phyloP scores from a whole-genome alignment of 2,797 vertebrate species.

The Parauchenoglanis ngamensis region DNA sequence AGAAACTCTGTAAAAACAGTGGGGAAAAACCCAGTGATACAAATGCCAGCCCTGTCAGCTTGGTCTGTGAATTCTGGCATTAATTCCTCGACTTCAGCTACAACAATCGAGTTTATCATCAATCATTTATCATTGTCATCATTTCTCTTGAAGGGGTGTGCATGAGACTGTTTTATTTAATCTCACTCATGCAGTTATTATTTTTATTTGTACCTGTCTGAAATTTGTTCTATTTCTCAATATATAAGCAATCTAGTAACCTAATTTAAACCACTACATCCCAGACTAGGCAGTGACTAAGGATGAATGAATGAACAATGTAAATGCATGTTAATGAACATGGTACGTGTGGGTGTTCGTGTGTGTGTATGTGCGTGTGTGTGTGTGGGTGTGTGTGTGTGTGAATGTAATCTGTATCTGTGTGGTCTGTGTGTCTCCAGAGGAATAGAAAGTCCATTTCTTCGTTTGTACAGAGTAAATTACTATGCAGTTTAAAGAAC shows the following conservation, averaged over 20 bases:
- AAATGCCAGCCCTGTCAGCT: not conserved
- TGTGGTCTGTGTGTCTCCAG: slow-evolving; percentile 20
- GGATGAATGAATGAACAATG: not conserved
- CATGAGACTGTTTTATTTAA: not conserved
- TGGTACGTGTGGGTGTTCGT: not conserved
- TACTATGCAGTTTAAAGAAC: slow-evolving; percentile 57
- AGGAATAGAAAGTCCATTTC: slow-evolving; percentile 52
- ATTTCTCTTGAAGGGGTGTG: not conserved
- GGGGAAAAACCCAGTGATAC: too few relatives aligned
- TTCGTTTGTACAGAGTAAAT: slow-evolving; percentile 46
- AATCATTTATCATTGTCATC: not conserved
- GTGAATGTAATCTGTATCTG: not conserved
- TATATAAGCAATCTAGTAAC: not conserved
- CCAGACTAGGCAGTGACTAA: not conserved
- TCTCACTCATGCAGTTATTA: not conserved
- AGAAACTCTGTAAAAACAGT: not conserved
- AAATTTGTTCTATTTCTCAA: not conserved
- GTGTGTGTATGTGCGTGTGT: not conserved
- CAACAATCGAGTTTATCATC: not conserved
- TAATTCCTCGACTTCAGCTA: not conserved
- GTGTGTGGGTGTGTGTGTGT: not conserved
- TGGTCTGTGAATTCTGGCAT: not conserved
- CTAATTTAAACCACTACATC: not conserved
- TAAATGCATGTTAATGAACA: slow-evolving; percentile 2
- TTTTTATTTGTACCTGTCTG: slow-evolving; percentile 6